Evolutionary conservation across 2,113 vertebrate species (phyloP).

Genomic region (Epinephelus cyanopodus): DNA sequence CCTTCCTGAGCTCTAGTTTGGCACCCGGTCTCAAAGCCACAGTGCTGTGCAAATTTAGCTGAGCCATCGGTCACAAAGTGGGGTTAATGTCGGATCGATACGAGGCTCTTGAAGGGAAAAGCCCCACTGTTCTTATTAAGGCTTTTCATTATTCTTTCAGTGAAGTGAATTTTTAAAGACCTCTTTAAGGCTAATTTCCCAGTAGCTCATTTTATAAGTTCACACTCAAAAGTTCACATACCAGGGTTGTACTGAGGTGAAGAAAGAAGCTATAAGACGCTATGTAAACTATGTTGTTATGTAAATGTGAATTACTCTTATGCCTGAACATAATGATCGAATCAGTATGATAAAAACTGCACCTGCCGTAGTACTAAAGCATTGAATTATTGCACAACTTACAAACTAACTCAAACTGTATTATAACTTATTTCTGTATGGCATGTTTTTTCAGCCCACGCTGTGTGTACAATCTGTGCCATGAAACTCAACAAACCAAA

Average conservation of each 20-base stretch:
- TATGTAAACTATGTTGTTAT: neutral
- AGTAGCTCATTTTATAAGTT: slow-evolving; percentile 14
- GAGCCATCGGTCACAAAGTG: slow-evolving; percentile 23
- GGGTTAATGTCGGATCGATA: slow-evolving; percentile 29
- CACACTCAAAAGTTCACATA: slow-evolving; percentile 10
- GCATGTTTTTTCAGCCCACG: too few relatives aligned
- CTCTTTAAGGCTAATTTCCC: slow-evolving; percentile 29
- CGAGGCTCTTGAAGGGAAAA: neutral
- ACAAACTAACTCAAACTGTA: too few relatives aligned
- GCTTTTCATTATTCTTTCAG: slow-evolving; percentile 43
- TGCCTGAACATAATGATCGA: too few relatives aligned
- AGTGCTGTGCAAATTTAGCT: slow-evolving; percentile 1
- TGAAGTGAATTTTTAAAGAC: slow-evolving; percentile 37
- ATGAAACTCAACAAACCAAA: too few relatives aligned
- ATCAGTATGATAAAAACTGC: too few relatives aligned
- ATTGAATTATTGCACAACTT: too few relatives aligned
- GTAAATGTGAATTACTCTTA: too few relatives aligned
- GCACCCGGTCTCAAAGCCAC: neutral
- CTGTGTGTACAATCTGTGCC: too few relatives aligned
- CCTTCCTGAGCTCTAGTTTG: slow-evolving; percentile 5
- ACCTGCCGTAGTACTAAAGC: too few relatives aligned
- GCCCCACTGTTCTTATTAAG: slow-evolving; percentile 27
- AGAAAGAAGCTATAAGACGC: neutral
- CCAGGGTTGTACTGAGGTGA: neutral
- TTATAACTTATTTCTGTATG: too few relatives aligned